phyloP scores from a whole-genome alignment of 2,797 vertebrate species.

The Percopsis omiscomaycus region DNA sequence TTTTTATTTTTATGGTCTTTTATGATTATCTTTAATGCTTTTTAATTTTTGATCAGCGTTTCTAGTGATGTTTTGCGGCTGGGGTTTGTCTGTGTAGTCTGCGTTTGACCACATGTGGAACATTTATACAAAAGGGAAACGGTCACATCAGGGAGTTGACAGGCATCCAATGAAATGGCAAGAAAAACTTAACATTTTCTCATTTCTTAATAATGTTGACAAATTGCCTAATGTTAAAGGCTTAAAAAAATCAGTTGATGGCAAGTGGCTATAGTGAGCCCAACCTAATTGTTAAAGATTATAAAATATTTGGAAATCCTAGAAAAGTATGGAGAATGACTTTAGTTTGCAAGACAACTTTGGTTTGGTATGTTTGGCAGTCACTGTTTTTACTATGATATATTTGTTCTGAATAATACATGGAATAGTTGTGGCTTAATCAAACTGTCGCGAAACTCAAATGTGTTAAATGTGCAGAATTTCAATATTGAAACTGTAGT shows the following conservation, averaged over 20 bases:
- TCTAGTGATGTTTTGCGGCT: conserved; percentile 52
- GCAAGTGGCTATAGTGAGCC: conserved; percentile 1
- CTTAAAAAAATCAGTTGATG: too few relatives aligned
- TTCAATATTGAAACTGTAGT: neutral
- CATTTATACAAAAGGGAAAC: conserved; percentile 63
- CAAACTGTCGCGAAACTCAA: too few relatives aligned
- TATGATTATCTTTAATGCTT: conserved; percentile 48
- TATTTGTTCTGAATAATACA: too few relatives aligned
- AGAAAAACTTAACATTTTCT: conserved; percentile 7
- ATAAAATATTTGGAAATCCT: neutral
- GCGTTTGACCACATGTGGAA: conserved; percentile 8
- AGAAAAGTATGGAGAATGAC: neutral
- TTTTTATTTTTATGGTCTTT: conserved; percentile 46
- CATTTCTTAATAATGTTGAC: conserved; percentile 29
- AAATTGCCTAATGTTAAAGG: conserved; percentile 10
- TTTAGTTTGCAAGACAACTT: neutral
- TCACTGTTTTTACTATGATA: neutral
- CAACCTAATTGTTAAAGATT: neutral
- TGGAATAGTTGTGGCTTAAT: too few relatives aligned
- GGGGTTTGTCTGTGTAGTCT: conserved; percentile 43
- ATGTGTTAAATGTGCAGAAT: too few relatives aligned
- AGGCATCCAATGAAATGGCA: conserved; percentile 20
- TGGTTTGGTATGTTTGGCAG: neutral
- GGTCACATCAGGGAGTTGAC: conserved; percentile 36
- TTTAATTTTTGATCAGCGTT: conserved; percentile 71